Percentiles rank a stretch among this genome's conserved stretches.
Evolutionary conservation across 2,113 vertebrate genomes (phyloP).

Genomic region (Pantherophis guttatus): DNA sequence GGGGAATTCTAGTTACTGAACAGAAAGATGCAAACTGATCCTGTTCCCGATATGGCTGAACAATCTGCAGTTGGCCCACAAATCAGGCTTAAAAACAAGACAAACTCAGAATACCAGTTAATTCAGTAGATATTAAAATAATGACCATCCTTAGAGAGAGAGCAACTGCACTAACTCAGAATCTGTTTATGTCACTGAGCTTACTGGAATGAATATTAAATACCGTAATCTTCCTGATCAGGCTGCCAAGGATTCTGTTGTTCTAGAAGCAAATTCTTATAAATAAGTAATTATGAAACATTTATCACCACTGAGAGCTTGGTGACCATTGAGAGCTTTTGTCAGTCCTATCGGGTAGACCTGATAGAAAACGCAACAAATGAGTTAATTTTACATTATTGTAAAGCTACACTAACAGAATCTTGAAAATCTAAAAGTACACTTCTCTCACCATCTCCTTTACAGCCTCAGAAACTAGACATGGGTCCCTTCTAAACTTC

Average conservation of each 20-base stretch:
- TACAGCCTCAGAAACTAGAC: not conserved
- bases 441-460: not conserved
- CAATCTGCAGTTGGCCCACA: not conserved
- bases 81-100: not conserved
- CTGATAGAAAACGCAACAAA: not conserved
- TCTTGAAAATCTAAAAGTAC: not conserved
- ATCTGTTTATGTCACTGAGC: not conserved
- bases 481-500: not conserved
- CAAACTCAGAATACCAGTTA: not conserved
- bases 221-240: not conserved
- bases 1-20: not conserved
- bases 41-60: too few relatives aligned
- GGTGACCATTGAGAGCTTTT: not conserved
- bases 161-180: not conserved
- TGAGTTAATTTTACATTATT: not conserved
- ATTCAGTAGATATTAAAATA: not conserved
- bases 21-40: not conserved
- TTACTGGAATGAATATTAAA: not conserved
- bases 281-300: not conserved
- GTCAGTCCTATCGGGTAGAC: not conserved
- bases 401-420: not conserved
- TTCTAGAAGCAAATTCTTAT: not conserved
- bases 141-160: not conserved
- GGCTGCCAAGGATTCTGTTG: not conserved
- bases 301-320: not conserved